A percentile compares a stretch with the other conserved stretches of the same genome.
phyloP scores from a whole-genome alignment of 2,113 vertebrate species.

The Misgurnus anguillicaudatus region DNA sequence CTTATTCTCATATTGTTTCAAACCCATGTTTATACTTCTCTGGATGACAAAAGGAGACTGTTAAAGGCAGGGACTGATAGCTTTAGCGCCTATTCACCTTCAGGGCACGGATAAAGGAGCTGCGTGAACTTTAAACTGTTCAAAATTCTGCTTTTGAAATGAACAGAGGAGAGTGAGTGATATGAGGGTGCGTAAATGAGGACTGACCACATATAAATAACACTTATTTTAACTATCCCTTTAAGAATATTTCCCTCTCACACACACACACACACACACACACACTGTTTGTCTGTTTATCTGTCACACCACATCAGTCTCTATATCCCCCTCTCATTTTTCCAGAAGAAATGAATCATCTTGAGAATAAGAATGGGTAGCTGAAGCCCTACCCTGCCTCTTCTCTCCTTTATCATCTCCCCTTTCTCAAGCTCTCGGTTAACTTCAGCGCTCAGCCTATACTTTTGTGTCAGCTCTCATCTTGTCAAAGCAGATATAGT shows the following conservation, averaged over 20 bases:
- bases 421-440: not conserved
- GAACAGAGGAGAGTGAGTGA: no score
- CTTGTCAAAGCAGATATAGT: slow-evolving; percentile 17
- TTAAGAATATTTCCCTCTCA: not conserved
- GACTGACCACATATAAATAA: no score
- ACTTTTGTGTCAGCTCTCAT: slow-evolving; percentile 28
- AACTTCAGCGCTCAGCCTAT: slow-evolving; percentile 5
- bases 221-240: no score
- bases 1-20: no score
- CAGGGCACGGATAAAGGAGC: no score
- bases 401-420: slow-evolving; percentile 43
- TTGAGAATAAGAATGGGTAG: not conserved
- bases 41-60: no score
- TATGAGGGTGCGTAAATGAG: no score
- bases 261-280: not conserved
- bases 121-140: no score
- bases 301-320: slow-evolving; percentile 16
- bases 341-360: slow-evolving; percentile 30
- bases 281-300: not conserved
- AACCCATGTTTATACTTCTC: no score
- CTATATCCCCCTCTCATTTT: not conserved
- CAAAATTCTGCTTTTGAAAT: no score
- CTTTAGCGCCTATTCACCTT: no score
- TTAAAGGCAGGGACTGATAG: no score
- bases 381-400: not conserved